Percentiles rank a stretch among this genome's conserved stretches.
Conservation (phyloP, 53 echinoderm and acorn worm species). For the Crossaster papposus region DNA sequence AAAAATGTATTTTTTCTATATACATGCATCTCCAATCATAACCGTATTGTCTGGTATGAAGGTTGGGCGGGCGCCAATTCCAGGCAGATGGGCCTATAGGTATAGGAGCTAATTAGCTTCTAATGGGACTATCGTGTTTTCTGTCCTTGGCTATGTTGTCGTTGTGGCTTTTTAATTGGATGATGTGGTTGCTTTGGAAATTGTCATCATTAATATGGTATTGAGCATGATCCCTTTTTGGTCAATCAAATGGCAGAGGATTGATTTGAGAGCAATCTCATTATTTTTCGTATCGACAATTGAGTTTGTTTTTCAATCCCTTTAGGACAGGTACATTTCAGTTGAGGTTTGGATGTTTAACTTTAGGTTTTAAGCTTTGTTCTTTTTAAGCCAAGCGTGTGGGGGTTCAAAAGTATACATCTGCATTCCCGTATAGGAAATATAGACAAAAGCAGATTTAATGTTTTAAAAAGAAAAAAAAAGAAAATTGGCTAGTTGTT, state of each 20-base stretch:
- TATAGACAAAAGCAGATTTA: no score
- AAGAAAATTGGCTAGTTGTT: no score
- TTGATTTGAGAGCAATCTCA: not conserved
- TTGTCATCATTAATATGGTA: not conserved
- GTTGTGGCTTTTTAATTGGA: slow-evolving; percentile 30
- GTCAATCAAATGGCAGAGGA: not conserved
- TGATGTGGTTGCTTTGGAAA: slow-evolving; percentile 1
- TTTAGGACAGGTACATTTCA: no score
- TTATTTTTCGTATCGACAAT: no score
- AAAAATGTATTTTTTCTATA: not conserved
- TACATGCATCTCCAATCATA: not conserved
- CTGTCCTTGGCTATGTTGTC: slow-evolving; percentile 19
- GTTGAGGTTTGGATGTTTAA: no score
- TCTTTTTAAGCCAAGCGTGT: no score
- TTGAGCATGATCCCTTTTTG: not conserved
- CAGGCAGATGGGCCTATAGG: not conserved
- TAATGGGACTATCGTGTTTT: slow-evolving; percentile 17
- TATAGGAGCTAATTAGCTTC: not conserved
- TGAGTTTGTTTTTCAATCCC: no score
- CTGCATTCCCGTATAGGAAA: no score
- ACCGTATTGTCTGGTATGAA: not conserved
- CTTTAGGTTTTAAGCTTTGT: no score
- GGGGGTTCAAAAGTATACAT: no score
- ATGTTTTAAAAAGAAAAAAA: no score
- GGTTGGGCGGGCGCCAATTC: not conserved